Evolutionary conservation across 35 echinoderm and acorn worm species (phyloP).

Genomic region (Apostichopus japonicus): DNA sequence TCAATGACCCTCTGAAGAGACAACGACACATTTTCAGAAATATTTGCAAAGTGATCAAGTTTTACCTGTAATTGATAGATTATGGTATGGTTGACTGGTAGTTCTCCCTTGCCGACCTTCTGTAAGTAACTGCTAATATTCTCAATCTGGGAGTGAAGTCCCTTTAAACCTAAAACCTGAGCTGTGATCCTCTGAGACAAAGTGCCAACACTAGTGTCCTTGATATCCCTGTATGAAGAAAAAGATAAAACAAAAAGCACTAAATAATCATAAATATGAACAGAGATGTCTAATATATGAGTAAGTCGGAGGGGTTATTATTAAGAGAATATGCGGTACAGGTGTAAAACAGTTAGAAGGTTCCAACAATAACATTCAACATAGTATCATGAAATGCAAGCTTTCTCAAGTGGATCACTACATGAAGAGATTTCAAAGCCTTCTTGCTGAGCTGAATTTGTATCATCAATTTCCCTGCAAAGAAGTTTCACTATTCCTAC

Average conservation of each 20-base stretch:
- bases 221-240: constrained; percentile 78
- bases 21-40: background rate
- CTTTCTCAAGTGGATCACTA: no score
- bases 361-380: no score
- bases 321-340: background rate
- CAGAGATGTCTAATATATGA: no score
- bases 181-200: constrained; percentile 93
- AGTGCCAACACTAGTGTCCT: constrained; percentile 96
- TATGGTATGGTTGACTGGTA: constrained; percentile 94
- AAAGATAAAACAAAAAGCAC: background rate
- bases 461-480: no score
- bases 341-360: no score
- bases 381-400: no score
- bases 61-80: constrained; percentile 86
- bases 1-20: background rate
- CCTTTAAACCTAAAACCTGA: constrained; percentile 89
- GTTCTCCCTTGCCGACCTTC: constrained; percentile 73
- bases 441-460: no score
- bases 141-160: constrained; percentile 91
- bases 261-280: no score
- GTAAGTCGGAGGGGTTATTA: background rate
- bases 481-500: no score
- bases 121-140: constrained; percentile 91
- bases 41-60: background rate
- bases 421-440: no score